Percentiles rank a stretch among this genome's conserved stretches.
Conservation (phyloP, 2,888 invertebrate species). For the Dynastes grantii region DNA sequence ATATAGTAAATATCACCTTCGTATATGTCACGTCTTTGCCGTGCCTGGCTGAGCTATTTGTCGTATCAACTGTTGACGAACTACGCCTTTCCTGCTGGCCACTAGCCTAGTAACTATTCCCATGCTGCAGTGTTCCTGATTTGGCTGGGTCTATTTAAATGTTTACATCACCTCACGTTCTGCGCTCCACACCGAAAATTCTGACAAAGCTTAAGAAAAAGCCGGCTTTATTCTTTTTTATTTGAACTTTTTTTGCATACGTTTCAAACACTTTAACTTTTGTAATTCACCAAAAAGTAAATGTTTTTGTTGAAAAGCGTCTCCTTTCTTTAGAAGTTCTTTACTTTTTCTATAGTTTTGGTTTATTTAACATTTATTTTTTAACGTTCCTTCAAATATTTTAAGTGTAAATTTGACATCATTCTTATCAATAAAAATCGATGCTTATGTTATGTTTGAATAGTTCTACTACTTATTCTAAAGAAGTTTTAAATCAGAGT, state of each 20-base stretch:
- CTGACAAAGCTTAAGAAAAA: slow-evolving; percentile 43
- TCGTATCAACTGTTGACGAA: slow-evolving; percentile 49
- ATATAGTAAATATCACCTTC: slow-evolving; percentile 40
- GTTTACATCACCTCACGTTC: slow-evolving; percentile 61
- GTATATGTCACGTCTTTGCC: slow-evolving; percentile 44
- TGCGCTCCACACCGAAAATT: slow-evolving; percentile 38
- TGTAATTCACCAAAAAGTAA: slow-evolving; percentile 27
- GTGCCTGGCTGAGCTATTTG: slow-evolving; percentile 40
- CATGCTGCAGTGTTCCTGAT: slow-evolving; percentile 60
- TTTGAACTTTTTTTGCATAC: slow-evolving; percentile 34
- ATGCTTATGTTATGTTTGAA: no score
- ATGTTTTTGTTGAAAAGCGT: slow-evolving; percentile 36
- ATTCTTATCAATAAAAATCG: no score
- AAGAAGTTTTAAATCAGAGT: no score
- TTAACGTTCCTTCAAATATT: not conserved
- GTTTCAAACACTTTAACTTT: slow-evolving; percentile 14
- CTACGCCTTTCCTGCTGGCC: slow-evolving; percentile 55
- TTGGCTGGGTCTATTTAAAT: slow-evolving; percentile 67
- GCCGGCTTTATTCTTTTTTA: slow-evolving; percentile 41
- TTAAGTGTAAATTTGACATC: not conserved
- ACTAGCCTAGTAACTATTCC: slow-evolving; percentile 55
- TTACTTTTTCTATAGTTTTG: not conserved
- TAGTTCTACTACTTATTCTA: no score
- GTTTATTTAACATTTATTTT: not conserved
- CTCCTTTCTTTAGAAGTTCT: slow-evolving; percentile 1